Conservation (phyloP, 2,113 vertebrate species). For the Megaceryle maxima region DNA sequence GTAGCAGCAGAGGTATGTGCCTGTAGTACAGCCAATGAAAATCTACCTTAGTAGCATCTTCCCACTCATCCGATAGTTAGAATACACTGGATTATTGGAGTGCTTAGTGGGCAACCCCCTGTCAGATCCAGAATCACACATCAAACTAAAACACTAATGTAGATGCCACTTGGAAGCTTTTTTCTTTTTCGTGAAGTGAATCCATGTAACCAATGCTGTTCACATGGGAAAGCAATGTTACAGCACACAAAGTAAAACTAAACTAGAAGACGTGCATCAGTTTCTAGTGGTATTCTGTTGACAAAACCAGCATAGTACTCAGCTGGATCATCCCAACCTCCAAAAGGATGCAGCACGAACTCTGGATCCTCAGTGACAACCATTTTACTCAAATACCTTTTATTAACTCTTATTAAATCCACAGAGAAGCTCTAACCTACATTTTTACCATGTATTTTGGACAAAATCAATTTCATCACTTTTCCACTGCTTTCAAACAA, state of each 20-base stretch:
- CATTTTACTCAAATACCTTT: not conserved
- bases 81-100: not conserved
- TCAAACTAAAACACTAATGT: not conserved
- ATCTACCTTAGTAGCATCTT: not conserved
- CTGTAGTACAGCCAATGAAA: not conserved
- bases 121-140: not conserved
- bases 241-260: not conserved
- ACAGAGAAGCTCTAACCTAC: not conserved
- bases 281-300: not conserved
- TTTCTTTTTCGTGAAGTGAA: not conserved
- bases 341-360: not conserved
- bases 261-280: not conserved
- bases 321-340: not conserved
- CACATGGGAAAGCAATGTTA: not conserved
- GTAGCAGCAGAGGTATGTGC: not conserved
- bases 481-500: not conserved
- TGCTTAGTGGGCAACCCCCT: not conserved
- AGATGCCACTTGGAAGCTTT: not conserved
- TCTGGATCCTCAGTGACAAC: not conserved
- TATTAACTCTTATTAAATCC: not conserved
- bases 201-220: not conserved
- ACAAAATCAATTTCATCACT: not conserved
- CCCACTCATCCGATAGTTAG: not conserved
- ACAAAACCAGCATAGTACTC: not conserved
- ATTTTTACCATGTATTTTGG: not conserved